Base-by-base conservation (phyloP, 2,113 vertebrate species). In the Verasper variegatus region DNA sequence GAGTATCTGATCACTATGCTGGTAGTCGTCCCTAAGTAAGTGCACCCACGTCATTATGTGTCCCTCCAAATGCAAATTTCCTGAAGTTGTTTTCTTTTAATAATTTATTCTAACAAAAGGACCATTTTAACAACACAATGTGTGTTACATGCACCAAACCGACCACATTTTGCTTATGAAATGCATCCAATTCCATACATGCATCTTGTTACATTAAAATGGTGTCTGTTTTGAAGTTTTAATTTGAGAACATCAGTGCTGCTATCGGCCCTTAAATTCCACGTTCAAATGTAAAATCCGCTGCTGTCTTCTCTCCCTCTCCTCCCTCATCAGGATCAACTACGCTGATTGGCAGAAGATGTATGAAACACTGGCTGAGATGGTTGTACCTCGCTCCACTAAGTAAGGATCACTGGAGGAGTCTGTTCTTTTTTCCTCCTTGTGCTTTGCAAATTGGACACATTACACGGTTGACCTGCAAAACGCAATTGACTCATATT, bases 11-110 rank as follows among this genome's bases (percentile, higher is more conserved):
- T 98, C 84, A 99, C 98, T 0, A 95, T 99, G 90, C 94, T 99
- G 93, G 98, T 98, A 64, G 96, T 99, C 68, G 98, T 99, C 85
- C 97, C 97, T 5, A 99, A 99, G 98, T 99, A 96, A 93, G 97
- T 94, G 20, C 20, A 17, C 45, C 15, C 13, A 45, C 18, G 18
- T 51, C 49, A 7, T 5, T 51, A 20, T 45, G 3, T 45, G 42
- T 45, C 5, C 49, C 20, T 51, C 7, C 17, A 51, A 51, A 51
- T 51, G 17, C 17, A 51, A 17, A 40, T 12, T 40, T 40, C 37
- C 37, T 40, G 37, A 40, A 12, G 37, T 40, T 0, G 37, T 40
- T 40, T 40, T 40, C 9, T 11, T 40, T 42, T 40, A 10, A 40
- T 40, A 40, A 37, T 1, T 7, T 8, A 9, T 37, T 37, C 6